These are phyloP conservation scores for Drosophila hydei DNA, from an alignment of 1,140 invertebrate genomes.

Conservation along the genomic window DNA sequence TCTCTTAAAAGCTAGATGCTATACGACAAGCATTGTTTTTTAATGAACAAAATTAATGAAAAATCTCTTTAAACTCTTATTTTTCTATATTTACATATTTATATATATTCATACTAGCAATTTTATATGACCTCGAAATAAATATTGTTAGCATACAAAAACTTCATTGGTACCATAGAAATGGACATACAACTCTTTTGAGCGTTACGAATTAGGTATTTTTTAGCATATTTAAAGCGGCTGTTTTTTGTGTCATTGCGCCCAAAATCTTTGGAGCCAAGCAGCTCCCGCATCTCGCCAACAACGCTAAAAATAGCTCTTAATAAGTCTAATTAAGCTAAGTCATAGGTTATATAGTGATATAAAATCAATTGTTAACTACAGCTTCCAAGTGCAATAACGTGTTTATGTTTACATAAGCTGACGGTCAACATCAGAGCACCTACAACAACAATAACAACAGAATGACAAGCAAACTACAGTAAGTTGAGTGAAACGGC, in stretches of 20 bases:
- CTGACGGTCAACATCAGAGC: constrained; percentile 35
- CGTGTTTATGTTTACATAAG: constrained; percentile 78
- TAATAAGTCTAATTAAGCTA: constrained; percentile 43
- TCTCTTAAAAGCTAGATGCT: constrained; percentile 11
- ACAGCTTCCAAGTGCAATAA: constrained; percentile 49
- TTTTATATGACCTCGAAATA: no score
- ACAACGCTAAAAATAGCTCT: constrained; percentile 31
- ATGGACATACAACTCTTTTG: constrained; percentile 1
- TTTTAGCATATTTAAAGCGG: constrained; percentile 23
- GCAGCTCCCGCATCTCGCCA: constrained; percentile 21
- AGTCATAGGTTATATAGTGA: constrained; percentile 46
- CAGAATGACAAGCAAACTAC: constrained; percentile 67
- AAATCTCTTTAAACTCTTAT: background rate
- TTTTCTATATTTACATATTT: no score
- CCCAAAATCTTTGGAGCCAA: constrained; percentile 37
- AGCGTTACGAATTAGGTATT: background rate
- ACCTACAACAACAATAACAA: constrained; percentile 38
- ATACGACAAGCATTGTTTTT: background rate
- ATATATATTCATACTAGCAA: no score
- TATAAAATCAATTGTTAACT: constrained; percentile 25
- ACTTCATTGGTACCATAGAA: background rate
- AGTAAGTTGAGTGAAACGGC: constrained; percentile 49
- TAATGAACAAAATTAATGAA: background rate
- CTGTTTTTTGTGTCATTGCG: constrained; percentile 25
- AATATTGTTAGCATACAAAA: no score